phyloP scores from a whole-genome alignment of 2,888 invertebrate species.

The Arctia plantaginis region DNA sequence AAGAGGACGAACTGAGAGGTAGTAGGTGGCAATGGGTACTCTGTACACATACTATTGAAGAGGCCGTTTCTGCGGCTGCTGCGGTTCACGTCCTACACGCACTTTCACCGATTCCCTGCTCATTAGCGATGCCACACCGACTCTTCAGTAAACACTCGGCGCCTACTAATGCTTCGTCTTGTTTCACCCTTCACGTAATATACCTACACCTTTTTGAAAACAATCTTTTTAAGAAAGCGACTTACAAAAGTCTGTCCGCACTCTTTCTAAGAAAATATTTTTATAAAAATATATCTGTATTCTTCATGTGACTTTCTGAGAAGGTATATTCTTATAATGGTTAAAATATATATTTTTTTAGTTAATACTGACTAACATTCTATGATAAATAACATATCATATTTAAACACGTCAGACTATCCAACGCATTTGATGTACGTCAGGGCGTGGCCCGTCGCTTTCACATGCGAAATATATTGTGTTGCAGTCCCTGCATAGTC shows the following conservation, averaged over 20 bases:
- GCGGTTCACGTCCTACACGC: constrained; percentile 62
- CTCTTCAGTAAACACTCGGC: constrained; percentile 78
- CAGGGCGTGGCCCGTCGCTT: constrained; percentile 49
- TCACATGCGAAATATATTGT: constrained; percentile 48
- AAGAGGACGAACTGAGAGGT: constrained; percentile 49
- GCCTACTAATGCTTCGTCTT: constrained; percentile 74
- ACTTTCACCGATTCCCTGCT: constrained; percentile 77
- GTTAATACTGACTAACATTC: background rate
- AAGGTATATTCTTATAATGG: background rate
- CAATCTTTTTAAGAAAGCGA: constrained; percentile 55
- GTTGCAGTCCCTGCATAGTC: constrained; percentile 33
- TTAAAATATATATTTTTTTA: background rate
- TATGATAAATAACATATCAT: background rate
- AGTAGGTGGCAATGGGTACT: constrained; percentile 38
- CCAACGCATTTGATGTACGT: constrained; percentile 42
- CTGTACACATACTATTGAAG: constrained; percentile 39
- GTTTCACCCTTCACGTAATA: constrained; percentile 61
- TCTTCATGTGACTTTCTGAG: background rate
- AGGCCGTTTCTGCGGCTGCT: constrained; percentile 54
- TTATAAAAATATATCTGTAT: constrained; percentile 18
- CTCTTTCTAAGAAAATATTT: constrained; percentile 30
- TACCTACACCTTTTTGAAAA: constrained; percentile 53
- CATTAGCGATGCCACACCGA: constrained; percentile 78
- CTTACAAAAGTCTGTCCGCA: constrained; percentile 29
- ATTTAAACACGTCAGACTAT: constrained; percentile 14